Percentiles rank a stretch among this genome's conserved stretches.
Evolutionary conservation across 2,888 invertebrate genomes (phyloP).

Genomic region (Machimus atricapillus): DNA sequence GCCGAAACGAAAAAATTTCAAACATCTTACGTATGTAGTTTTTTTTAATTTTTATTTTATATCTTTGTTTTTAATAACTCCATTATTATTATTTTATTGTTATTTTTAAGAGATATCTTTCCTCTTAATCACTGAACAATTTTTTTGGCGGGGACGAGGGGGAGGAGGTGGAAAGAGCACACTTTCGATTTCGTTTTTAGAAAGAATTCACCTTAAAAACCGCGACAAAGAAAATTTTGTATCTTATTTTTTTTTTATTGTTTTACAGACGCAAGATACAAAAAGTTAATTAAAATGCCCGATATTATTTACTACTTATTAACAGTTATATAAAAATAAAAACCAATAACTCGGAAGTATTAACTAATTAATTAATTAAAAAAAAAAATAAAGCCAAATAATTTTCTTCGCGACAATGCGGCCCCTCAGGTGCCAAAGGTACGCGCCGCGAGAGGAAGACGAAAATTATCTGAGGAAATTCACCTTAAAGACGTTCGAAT

Average conservation of each 20-base stretch:
- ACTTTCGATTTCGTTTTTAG: background rate
- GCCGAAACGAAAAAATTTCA: background rate
- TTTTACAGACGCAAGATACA: too few species aligned
- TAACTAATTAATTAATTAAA: background rate
- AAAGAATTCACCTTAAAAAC: background rate
- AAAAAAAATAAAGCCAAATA: background rate
- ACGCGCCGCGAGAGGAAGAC: background rate
- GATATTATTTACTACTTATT: too few species aligned
- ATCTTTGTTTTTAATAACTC: background rate
- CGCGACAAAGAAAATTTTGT: background rate
- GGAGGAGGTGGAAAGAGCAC: background rate
- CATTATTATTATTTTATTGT: background rate
- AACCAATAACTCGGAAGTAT: background rate
- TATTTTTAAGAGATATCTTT: background rate
- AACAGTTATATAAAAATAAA: background rate
- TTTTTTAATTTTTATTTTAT: background rate
- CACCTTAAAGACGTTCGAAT: too few species aligned
- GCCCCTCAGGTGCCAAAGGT: background rate
- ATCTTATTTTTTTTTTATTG: background rate
- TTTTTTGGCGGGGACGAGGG: background rate
- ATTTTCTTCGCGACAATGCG: background rate
- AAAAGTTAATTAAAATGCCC: too few species aligned
- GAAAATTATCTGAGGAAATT: background rate
- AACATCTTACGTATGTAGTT: background rate
- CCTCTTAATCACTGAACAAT: background rate